These are phyloP conservation scores for Turritopsis dohrnii DNA, from an alignment of 30 jellyfish, hydroid and myxozoan genomes.

Conservation along the genomic window DNA sequence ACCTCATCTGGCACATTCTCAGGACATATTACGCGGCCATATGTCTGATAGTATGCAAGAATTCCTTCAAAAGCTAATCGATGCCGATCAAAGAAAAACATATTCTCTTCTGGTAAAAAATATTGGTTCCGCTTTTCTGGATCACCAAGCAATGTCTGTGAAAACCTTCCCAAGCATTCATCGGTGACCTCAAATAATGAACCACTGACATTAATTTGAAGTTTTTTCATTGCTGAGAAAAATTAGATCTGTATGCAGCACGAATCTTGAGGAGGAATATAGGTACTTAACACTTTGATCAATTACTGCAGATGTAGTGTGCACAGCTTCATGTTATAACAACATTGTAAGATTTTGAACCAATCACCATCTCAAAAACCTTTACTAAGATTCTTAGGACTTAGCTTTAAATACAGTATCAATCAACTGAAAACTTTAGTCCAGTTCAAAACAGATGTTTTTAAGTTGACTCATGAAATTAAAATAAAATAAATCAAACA, in stretches of 20 bases:
- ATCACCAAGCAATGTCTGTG: constrained; percentile 72
- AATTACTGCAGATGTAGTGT: too few species aligned
- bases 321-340: too few species aligned
- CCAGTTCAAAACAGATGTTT: background rate
- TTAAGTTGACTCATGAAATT: background rate
- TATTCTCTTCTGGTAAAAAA: constrained; percentile 32
- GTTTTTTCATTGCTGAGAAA: constrained; percentile 12
- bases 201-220: constrained; percentile 69
- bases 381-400: background rate
- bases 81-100: constrained; percentile 66
- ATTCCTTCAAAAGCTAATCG: constrained; percentile 86
- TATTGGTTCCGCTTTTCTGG: constrained; percentile 47
- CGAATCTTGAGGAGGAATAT: too few species aligned
- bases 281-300: too few species aligned
- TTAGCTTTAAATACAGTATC: background rate
- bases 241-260: background rate
- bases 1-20: constrained; percentile 89
- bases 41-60: constrained; percentile 49
- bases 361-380: background rate
- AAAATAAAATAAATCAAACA: background rate
- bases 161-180: constrained; percentile 43
- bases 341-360: background rate
- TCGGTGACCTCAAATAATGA: constrained; percentile 38
- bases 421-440: background rate
- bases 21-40: constrained; percentile 67